Evolutionary conservation across 2,888 invertebrate species (phyloP).

Genomic region (Zonitis immaculata): DNA sequence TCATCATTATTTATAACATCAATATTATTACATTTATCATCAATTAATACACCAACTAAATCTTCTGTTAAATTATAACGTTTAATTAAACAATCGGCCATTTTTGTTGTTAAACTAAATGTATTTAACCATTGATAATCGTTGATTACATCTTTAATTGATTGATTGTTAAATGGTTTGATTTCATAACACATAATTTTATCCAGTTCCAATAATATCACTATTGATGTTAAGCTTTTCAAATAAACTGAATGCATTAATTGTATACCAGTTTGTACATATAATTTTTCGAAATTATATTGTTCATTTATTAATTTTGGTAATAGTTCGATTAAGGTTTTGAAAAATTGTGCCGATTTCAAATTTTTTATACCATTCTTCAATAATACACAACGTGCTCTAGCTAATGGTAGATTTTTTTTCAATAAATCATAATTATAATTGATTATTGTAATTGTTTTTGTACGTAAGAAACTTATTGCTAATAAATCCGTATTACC

Average conservation of each 20-base stretch:
- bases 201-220: conserved; percentile 54
- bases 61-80: conserved; percentile 49
- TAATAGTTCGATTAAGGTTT: conserved; percentile 48
- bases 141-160: conserved; percentile 35
- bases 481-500: conserved; percentile 49
- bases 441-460: conserved; percentile 51
- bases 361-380: conserved; percentile 53
- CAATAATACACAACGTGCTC: conserved; percentile 51
- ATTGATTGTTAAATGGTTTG: conserved; percentile 49
- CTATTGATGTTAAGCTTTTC: conserved; percentile 54
- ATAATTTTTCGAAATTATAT: conserved; percentile 54
- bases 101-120: conserved; percentile 52
- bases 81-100: conserved; percentile 54
- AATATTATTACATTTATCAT: no score
- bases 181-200: conserved; percentile 51
- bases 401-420: conserved; percentile 50
- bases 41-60: conserved; percentile 31
- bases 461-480: conserved; percentile 53
- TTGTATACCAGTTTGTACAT: conserved; percentile 56
- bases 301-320: conserved; percentile 53
- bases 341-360: conserved; percentile 54
- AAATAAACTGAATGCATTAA: conserved; percentile 57
- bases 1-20: conserved; percentile 10
- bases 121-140: conserved; percentile 59
- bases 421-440: conserved; percentile 48